phyloP scores from a whole-genome alignment of 2,113 vertebrate genomes.

The Tragelaphus scriptus region DNA sequence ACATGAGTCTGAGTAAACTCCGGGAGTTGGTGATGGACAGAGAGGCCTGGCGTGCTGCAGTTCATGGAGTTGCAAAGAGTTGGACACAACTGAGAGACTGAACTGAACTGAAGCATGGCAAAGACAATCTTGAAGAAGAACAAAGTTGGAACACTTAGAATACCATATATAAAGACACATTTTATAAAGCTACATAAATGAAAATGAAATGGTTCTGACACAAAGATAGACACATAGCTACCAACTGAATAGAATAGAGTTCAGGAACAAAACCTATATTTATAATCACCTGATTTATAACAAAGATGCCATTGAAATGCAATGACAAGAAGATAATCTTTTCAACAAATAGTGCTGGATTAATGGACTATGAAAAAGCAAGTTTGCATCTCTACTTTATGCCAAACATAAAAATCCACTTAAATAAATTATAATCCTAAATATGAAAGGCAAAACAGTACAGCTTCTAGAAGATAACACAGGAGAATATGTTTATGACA shows the following conservation, averaged over 20 bases:
- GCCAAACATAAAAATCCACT: not conserved
- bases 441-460: not conserved
- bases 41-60: not conserved
- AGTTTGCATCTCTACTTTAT: not conserved
- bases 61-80: not conserved
- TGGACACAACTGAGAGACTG: not conserved
- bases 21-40: not conserved
- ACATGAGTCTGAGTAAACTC: not conserved
- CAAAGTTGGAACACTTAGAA: not conserved
- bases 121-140: not conserved
- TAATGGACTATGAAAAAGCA: not conserved
- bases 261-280: not conserved
- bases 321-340: not conserved
- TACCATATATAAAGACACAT: not conserved
- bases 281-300: not conserved
- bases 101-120: not conserved
- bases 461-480: not conserved
- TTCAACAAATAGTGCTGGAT: not conserved
- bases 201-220: not conserved
- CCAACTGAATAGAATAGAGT: not conserved
- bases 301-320: not conserved
- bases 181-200: not conserved
- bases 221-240: not conserved
- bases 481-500: not conserved
- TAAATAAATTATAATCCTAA: not conserved